Evolutionary conservation across 2,797 vertebrate genomes (phyloP).

Genomic region (Lycodopsis pacificus): DNA sequence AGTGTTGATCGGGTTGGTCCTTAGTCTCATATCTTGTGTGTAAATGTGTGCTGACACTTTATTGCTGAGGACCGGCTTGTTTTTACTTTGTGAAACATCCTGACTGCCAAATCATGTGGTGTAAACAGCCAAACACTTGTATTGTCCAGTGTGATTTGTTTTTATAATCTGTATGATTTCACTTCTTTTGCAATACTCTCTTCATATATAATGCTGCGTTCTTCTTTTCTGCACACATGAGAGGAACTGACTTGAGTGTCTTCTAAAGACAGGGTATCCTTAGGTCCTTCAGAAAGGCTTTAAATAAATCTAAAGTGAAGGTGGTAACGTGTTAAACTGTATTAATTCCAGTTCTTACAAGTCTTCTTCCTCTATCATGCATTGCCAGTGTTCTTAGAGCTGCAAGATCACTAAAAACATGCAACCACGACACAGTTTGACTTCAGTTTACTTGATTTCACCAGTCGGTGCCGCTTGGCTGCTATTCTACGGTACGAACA

Average conservation of each 20-base stretch:
- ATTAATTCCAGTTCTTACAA: slow-evolving; percentile 16
- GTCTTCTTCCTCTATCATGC: neutral
- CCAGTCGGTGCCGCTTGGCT: neutral
- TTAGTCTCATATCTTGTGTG: slow-evolving; percentile 16
- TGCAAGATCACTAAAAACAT: neutral
- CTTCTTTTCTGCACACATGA: slow-evolving; percentile 11
- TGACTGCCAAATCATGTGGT: slow-evolving; percentile 52
- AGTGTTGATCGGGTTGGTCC: slow-evolving; percentile 36
- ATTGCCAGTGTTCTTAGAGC: neutral
- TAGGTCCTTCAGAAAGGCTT: slow-evolving; percentile 28
- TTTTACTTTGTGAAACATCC: slow-evolving; percentile 58
- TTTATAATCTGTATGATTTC: slow-evolving; percentile 33
- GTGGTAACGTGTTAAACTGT: slow-evolving; percentile 2
- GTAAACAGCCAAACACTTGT: slow-evolving; percentile 37
- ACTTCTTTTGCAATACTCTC: slow-evolving; percentile 27
- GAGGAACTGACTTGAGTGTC: slow-evolving; percentile 15
- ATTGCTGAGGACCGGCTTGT: slow-evolving; percentile 37
- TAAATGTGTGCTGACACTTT: neutral
- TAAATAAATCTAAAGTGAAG: slow-evolving; percentile 22
- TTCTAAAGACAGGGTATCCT: slow-evolving; percentile 35
- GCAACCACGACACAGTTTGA: neutral
- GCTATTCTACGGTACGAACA: neutral
- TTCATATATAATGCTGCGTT: slow-evolving; percentile 24
- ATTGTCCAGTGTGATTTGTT: slow-evolving; percentile 20
- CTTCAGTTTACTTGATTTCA: neutral